Base-by-base conservation (phyloP, 2,113 vertebrate species). In the Malurus alboscapulatus region DNA sequence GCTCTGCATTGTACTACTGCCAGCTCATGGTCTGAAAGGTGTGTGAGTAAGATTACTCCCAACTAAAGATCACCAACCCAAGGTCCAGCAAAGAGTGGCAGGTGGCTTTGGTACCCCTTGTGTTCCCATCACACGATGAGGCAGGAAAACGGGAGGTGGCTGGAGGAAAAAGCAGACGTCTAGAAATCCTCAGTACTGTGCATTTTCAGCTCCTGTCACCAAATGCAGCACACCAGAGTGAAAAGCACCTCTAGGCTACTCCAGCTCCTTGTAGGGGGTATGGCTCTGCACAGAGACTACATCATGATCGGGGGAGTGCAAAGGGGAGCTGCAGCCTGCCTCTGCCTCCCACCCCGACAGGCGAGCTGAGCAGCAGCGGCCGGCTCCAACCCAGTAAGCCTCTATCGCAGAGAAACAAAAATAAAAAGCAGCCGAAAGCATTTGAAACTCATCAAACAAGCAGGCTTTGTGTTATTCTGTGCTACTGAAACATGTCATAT, bases 231-330 rank as follows among this genome's bases (percentile, higher is more conserved):
- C 57, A 26, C 0, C 4, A 92, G 92, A 94, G 65, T 45, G 68
- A 91, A 91, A 95, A 91, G 78, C 68, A 80, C 91, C 91, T 91
- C 92, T 77, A 91, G 87, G 94, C 95, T 95, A 91, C 93, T 95
- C 87, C 17, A 27, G 92, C 55, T 95, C 87, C 68, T 89, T 30
- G 82, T 5, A 89, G 94, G 95, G 91, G 90, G 89, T 59, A 87
- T 4, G 47, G 89, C 63, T 92, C 14, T 73, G 77, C 62, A 40
- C 47, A 34, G 75, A 88, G 91, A 63, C 73, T 30, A 15, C 63
- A 69, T 10, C 29, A 18, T 2, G 55, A 85, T 36, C 44, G 22
- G 72, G 82, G 66, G 67, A 67, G 82, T 7, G 13, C 74, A 54
- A 78, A 91, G 81, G 81, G 71, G 81, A 93, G 87, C 71, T 69